These are phyloP conservation scores for Paraescarpia echinospica DNA, from an alignment of 1,140 invertebrate genomes.

Conservation along the genomic window DNA sequence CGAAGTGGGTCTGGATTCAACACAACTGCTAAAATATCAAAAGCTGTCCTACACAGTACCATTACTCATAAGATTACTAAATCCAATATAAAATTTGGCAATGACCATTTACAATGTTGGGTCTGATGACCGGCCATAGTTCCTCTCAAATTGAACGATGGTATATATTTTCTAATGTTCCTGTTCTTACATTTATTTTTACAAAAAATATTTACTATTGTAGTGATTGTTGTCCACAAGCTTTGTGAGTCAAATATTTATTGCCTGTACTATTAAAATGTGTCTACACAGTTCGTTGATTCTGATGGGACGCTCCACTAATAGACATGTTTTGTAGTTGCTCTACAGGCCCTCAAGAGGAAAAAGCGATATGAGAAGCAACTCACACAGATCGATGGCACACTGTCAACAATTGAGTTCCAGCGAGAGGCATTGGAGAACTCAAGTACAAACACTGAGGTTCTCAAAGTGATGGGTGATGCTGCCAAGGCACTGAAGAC, in stretches of 20 bases:
- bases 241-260: not conserved
- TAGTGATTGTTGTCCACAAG: slow-evolving; percentile 12
- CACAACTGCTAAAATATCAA: too few relatives aligned
- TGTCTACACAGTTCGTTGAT: not conserved
- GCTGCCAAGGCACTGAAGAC: slow-evolving; percentile 95
- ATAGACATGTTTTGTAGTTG: slow-evolving; percentile 66
- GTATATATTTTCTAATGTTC: too few relatives aligned
- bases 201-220: too few relatives aligned
- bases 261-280: not conserved
- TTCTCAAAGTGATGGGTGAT: slow-evolving; percentile 93
- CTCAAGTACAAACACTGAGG: slow-evolving; percentile 98
- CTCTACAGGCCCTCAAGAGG: slow-evolving; percentile 93
- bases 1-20: too few relatives aligned
- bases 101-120: too few relatives aligned
- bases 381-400: slow-evolving; percentile 97
- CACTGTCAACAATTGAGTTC: slow-evolving; percentile 96
- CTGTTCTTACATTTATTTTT: too few relatives aligned
- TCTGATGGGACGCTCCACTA: not conserved
- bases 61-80: too few relatives aligned
- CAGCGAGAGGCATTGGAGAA: slow-evolving; percentile 97
- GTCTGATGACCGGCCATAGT: too few relatives aligned
- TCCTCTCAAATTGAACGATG: too few relatives aligned
- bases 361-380: slow-evolving; percentile 99
- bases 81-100: too few relatives aligned
- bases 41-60: too few relatives aligned